These are phyloP conservation scores for Gnathonemus echidnorhynchus DNA, from an alignment of 2,113 vertebrate genomes.

Conservation along the genomic window DNA sequence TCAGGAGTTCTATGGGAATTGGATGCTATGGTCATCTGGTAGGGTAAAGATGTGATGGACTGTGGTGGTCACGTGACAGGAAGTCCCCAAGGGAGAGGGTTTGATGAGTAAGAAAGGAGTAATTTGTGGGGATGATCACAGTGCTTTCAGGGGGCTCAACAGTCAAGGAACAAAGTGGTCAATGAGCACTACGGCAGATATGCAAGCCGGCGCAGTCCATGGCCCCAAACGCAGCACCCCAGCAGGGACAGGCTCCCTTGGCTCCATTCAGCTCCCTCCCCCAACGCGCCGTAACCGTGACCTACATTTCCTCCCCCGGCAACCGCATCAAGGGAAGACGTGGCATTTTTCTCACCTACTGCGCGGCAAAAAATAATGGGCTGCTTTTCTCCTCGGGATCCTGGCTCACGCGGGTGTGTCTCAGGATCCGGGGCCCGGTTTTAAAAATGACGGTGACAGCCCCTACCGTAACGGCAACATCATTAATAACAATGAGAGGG, in stretches of 20 bases:
- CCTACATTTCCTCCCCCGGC: conserved; percentile 5
- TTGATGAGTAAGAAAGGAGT: background rate
- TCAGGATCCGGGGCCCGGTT: background rate
- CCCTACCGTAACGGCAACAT: background rate
- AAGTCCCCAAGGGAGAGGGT: background rate
- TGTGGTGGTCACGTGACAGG: background rate
- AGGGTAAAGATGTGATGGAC: background rate
- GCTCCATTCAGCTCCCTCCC: background rate
- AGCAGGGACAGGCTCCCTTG: background rate
- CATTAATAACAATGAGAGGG: background rate
- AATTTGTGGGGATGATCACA: background rate
- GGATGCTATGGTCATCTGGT: background rate
- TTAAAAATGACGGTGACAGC: background rate
- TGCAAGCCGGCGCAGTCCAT: background rate
- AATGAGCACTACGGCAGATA: background rate
- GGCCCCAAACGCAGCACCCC: background rate
- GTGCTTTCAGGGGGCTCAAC: background rate
- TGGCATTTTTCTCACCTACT: background rate
- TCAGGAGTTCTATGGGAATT: background rate
- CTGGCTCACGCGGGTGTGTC: background rate
- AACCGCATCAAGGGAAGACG: background rate
- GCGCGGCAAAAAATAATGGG: background rate
- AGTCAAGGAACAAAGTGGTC: background rate
- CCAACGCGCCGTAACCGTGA: background rate
- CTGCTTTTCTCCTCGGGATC: background rate